Evolutionary conservation across 2,113 vertebrate genomes (phyloP).

Genomic region (Chitala chitala): DNA sequence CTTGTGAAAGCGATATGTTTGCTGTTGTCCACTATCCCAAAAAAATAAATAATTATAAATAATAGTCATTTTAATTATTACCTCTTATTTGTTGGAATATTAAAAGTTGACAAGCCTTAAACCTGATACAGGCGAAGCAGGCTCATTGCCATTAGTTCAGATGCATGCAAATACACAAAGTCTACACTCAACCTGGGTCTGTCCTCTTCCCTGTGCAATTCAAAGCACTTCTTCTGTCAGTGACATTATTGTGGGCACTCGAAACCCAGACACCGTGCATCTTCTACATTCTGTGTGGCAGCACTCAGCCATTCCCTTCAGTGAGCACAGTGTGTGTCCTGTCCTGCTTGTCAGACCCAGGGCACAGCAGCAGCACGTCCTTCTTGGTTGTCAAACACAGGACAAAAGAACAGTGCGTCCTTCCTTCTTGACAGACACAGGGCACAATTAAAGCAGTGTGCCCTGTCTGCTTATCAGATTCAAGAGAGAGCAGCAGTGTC

Average conservation of each 20-base stretch:
- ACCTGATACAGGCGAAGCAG: not conserved
- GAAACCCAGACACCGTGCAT: slow-evolving; percentile 18
- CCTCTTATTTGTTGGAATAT: not conserved
- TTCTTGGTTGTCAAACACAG: too few relatives aligned
- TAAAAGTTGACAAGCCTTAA: not conserved
- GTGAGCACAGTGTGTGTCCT: not conserved
- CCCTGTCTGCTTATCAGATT: too few relatives aligned
- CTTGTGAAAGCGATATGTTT: too few relatives aligned
- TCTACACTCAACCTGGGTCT: slow-evolving; percentile 54
- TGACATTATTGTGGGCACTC: slow-evolving; percentile 57
- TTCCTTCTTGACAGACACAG: too few relatives aligned
- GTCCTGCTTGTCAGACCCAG: slow-evolving; percentile 1
- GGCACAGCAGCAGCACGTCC: too few relatives aligned
- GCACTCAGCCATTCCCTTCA: not conserved
- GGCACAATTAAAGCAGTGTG: too few relatives aligned
- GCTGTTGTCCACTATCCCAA: too few relatives aligned
- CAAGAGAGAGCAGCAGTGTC: too few relatives aligned
- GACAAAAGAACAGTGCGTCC: too few relatives aligned
- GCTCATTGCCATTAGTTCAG: not conserved
- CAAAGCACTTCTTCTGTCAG: slow-evolving; percentile 57
- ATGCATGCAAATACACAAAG: slow-evolving; percentile 41
- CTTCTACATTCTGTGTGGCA: not conserved
- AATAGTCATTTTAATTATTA: not conserved
- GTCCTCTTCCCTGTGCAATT: slow-evolving; percentile 58
- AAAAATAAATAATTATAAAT: too few relatives aligned